A percentile compares a stretch with the other conserved stretches of the same genome.
These are phyloP conservation scores for Anabas testudineus DNA, from an alignment of 2,797 vertebrate genomes.

Conservation along the genomic window DNA sequence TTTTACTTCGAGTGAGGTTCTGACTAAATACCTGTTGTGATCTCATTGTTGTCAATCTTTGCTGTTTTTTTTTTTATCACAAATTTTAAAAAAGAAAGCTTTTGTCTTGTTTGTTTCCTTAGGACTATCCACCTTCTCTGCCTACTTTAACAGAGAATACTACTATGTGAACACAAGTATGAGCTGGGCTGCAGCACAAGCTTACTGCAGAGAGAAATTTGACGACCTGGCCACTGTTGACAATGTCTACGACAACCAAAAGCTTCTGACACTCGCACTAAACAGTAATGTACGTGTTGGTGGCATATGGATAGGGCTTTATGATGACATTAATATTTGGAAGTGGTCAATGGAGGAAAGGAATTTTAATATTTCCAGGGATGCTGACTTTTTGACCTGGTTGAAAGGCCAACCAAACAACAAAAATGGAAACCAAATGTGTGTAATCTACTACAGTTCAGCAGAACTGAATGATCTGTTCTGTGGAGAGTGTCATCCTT, in stretches of 20 bases:
- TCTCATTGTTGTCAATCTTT: no score
- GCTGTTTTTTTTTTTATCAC: no score
- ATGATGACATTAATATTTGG: slow-evolving; percentile 1
- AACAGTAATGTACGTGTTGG: not conserved
- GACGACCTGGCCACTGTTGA: slow-evolving; percentile 21
- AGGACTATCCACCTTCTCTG: not conserved
- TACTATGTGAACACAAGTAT: not conserved
- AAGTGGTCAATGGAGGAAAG: slow-evolving; percentile 11
- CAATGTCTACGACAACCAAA: not conserved
- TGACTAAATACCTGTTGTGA: no score
- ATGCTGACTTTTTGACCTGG: not conserved
- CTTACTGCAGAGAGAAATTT: slow-evolving; percentile 14
- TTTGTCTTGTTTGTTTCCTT: not conserved
- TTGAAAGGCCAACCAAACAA: not conserved
- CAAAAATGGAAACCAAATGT: rapidly evolving
- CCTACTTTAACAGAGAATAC: not conserved
- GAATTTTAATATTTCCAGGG: not conserved
- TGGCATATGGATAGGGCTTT: not conserved
- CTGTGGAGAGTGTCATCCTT: rapidly evolving
- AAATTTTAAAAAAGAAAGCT: not conserved
- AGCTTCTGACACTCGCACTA: not conserved
- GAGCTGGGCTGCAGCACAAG: slow-evolving; percentile 31
- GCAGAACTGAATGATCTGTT: rapidly evolving
- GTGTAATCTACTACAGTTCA: rapidly evolving
- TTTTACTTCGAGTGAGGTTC: no score